phyloP scores from a whole-genome alignment of 2,888 invertebrate genomes.

The Cantharis nigra region DNA sequence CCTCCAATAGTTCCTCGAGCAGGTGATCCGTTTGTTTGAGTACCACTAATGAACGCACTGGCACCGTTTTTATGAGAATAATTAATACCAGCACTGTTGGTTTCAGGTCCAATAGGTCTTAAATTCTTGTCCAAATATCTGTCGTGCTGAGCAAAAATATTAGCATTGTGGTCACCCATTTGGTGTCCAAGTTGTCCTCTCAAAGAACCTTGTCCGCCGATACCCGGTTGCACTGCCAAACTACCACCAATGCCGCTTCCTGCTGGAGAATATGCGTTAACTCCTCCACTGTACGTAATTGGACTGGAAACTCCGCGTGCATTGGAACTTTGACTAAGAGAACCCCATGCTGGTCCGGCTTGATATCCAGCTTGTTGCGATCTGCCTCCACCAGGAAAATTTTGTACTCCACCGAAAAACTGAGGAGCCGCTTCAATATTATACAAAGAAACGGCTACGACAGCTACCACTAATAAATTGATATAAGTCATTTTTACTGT shows the following conservation, averaged over 20 bases:
- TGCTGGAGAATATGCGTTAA: not conserved
- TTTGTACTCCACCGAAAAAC: conserved; percentile 9
- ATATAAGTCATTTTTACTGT: not conserved
- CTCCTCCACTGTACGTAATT: not conserved
- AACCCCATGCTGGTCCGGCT: conserved; percentile 19
- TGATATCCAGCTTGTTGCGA: conserved; percentile 5
- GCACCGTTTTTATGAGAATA: conserved; percentile 13
- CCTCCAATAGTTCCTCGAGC: conserved; percentile 14
- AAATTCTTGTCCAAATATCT: conserved; percentile 10
- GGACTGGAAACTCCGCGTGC: not conserved
- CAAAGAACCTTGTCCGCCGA: conserved; percentile 13
- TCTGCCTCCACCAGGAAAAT: conserved; percentile 1
- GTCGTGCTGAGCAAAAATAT: conserved; percentile 10
- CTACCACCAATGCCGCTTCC: not conserved
- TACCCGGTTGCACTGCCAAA: conserved; percentile 4
- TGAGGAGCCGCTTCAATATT: not conserved
- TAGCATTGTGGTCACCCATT: not conserved
- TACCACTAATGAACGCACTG: conserved; percentile 7
- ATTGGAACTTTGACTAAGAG: conserved; percentile 2
- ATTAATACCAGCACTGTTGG: conserved; percentile 6
- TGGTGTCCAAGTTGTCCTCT: conserved; percentile 4
- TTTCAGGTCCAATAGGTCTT: conserved; percentile 11
- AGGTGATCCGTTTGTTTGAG: conserved; percentile 11
- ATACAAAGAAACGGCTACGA: not conserved
- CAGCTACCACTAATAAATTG: not conserved